A percentile compares a stretch with the other conserved stretches of the same genome.
These are phyloP conservation scores for Halocynthia aurantium DNA, from an alignment of 23 tunicate species.

Conservation along the genomic window DNA sequence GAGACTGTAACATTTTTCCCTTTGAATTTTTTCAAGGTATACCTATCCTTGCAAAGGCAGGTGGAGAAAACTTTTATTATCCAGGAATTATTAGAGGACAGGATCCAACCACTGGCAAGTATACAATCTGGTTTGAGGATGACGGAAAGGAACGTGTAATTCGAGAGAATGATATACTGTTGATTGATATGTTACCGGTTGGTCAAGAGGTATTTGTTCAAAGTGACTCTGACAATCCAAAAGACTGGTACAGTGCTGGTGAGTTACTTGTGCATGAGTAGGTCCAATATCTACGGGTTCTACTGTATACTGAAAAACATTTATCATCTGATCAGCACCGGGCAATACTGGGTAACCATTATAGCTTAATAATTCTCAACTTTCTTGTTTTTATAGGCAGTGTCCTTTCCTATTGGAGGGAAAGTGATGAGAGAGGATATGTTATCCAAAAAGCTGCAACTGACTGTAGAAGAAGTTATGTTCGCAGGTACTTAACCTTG, in stretches of 20 bases:
- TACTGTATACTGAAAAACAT: too few species aligned
- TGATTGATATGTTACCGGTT: conserved; percentile 13
- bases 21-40: conserved; percentile 4
- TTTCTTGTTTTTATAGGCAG: neutral
- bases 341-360: neutral
- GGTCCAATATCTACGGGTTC: too few species aligned
- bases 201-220: conserved; percentile 27
- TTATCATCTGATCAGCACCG: too few species aligned
- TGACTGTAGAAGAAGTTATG: neutral
- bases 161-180: conserved; percentile 13
- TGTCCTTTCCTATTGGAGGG: neutral
- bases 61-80: neutral
- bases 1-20: too few species aligned
- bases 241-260: conserved; percentile 12
- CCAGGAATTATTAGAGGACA: neutral
- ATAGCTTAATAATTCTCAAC: neutral
- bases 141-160: neutral
- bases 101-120: conserved; percentile 11
- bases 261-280: too few species aligned
- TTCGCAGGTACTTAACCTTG: neutral
- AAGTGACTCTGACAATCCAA: conserved; percentile 1
- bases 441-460: neutral
- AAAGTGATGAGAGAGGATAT: neutral
- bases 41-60: conserved; percentile 13
- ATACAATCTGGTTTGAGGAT: conserved; percentile 9